Percentiles rank a stretch among this genome's conserved stretches.
phyloP scores from a whole-genome alignment of 2,113 vertebrate genomes.

The Brachyistius frenatus region DNA sequence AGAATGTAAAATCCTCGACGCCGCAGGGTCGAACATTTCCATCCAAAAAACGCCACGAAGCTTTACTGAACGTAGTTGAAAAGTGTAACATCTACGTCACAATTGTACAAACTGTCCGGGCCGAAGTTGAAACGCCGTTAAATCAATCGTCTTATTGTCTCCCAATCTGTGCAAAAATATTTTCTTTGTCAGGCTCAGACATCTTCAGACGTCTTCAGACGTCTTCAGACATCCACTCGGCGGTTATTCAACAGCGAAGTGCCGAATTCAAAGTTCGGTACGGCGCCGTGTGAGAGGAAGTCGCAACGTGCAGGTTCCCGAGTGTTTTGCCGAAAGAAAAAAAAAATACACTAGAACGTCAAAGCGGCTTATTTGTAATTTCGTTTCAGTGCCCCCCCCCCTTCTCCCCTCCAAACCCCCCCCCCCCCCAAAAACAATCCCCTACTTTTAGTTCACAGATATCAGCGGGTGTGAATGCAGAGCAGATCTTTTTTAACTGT shows the following conservation, averaged over 20 bases:
- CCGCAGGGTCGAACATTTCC: too few species aligned
- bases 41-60: background rate
- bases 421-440: too few species aligned
- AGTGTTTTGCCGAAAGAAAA: constrained; percentile 14
- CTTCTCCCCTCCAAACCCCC: too few species aligned
- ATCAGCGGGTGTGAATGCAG: constrained; percentile 45
- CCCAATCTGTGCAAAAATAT: background rate
- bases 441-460: constrained; percentile 47
- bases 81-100: background rate
- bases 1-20: too few species aligned
- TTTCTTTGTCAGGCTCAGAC: background rate
- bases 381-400: constrained; percentile 3
- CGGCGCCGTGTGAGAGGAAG: background rate
- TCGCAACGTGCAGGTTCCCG: background rate
- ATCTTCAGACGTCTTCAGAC: background rate
- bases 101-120: background rate
- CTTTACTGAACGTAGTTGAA: background rate
- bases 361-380: constrained; percentile 50
- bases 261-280: constrained; percentile 16
- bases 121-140: background rate
- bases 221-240: constrained; percentile 11
- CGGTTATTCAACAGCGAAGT: constrained; percentile 10
- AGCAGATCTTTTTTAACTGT: constrained; percentile 59
- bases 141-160: constrained; percentile 6
- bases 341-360: constrained; percentile 15